Evolutionary conservation across 2,888 invertebrate species (phyloP).

Genomic region (Chrysotoxum bicinctum): DNA sequence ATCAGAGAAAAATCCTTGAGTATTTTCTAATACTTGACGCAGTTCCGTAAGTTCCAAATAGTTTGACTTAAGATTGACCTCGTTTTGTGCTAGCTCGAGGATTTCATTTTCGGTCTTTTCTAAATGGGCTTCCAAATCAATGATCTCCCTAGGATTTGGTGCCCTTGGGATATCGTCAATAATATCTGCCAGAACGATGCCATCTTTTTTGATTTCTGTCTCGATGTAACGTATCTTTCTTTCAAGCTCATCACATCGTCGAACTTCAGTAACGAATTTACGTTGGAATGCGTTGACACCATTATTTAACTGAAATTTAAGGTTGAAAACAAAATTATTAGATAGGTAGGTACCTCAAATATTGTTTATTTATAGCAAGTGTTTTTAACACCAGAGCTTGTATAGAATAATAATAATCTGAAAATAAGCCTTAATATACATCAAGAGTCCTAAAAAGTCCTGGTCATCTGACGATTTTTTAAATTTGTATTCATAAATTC

Average conservation of each 20-base stretch:
- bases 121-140: constrained; percentile 91
- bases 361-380: too few species aligned
- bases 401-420: too few species aligned
- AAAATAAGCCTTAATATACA: too few species aligned
- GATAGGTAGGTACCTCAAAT: too few species aligned
- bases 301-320: constrained; percentile 86
- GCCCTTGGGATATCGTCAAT: constrained; percentile 87
- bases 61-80: constrained; percentile 96
- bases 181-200: constrained; percentile 88
- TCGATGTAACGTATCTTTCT: constrained; percentile 91
- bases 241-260: constrained; percentile 93
- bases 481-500: too few species aligned
- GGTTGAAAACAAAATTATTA: background rate
- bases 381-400: too few species aligned
- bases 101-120: constrained; percentile 98
- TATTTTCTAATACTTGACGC: constrained; percentile 95
- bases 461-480: too few species aligned
- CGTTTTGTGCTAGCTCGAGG: constrained; percentile 96
- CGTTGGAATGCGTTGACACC: constrained; percentile 92
- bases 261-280: constrained; percentile 92
- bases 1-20: constrained; percentile 85
- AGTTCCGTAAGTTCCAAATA: constrained; percentile 96
- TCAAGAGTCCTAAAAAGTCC: too few species aligned
- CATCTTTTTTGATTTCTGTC: constrained; percentile 90
- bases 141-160: constrained; percentile 90